Percentiles rank a stretch among this genome's conserved stretches.
Evolutionary conservation across 2,888 invertebrate genomes (phyloP).

Genomic region (Cerastis leucographa): DNA sequence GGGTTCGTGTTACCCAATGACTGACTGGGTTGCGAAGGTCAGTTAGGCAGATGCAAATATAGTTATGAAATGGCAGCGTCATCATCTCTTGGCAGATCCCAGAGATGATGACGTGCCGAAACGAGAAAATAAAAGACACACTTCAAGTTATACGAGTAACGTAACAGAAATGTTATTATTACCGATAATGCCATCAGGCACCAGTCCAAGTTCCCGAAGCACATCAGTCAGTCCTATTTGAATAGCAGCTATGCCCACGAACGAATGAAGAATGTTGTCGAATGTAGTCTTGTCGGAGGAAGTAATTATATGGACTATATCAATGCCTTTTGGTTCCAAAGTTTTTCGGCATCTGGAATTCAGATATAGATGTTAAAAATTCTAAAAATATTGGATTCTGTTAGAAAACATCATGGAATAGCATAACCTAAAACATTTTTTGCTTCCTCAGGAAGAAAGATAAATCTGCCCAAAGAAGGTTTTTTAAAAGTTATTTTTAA

Average conservation of each 20-base stretch:
- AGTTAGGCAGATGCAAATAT: background rate
- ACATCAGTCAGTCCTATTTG: constrained; percentile 85
- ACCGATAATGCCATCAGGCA: constrained; percentile 34
- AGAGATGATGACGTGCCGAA: background rate
- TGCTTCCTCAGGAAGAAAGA: background rate
- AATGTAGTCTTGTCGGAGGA: constrained; percentile 89
- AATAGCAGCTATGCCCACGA: constrained; percentile 88
- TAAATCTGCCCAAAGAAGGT: background rate
- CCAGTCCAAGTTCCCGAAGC: constrained; percentile 33
- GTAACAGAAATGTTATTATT: background rate
- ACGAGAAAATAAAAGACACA: background rate
- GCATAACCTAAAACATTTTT: background rate
- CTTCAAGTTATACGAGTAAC: background rate
- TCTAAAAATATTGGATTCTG: background rate
- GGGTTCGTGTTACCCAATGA: background rate
- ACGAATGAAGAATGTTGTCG: constrained; percentile 89
- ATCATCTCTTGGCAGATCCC: no score
- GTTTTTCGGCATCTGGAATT: constrained; percentile 87
- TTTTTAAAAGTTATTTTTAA: background rate
- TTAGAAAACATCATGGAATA: background rate
- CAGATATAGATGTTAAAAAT: background rate
- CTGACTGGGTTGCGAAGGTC: background rate
- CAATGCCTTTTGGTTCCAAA: constrained; percentile 91
- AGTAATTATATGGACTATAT: constrained; percentile 93
- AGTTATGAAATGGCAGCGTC: background rate